These are phyloP conservation scores for Alca torda DNA, from an alignment of 2,797 vertebrate species.

Conservation along the genomic window DNA sequence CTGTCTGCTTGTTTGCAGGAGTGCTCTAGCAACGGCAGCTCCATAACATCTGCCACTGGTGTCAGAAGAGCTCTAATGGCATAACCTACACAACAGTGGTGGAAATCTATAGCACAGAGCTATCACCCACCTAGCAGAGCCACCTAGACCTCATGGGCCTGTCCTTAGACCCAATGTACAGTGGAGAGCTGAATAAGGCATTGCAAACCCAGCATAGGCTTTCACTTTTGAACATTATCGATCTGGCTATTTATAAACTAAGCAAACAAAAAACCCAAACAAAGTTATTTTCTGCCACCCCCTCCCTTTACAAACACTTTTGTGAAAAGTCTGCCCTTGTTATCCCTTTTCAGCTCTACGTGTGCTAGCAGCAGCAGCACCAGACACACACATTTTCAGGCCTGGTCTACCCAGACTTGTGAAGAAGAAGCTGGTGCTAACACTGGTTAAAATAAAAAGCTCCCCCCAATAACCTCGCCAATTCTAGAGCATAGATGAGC, in stretches of 20 bases:
- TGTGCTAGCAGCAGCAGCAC: background rate
- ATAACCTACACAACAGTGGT: background rate
- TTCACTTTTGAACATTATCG: background rate
- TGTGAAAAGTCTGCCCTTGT: background rate
- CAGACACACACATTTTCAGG: background rate
- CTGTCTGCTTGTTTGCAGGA: background rate
- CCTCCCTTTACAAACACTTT: background rate
- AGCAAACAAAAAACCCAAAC: background rate
- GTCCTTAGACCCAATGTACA: background rate
- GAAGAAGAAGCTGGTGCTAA: background rate
- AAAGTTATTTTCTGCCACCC: fast-evolving
- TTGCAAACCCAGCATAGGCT: background rate
- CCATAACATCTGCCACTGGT: background rate
- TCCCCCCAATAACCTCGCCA: background rate
- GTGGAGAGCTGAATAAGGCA: background rate
- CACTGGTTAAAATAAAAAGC: background rate
- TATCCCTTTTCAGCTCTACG: background rate
- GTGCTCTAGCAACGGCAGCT: background rate
- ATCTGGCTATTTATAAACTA: background rate
- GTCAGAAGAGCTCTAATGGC: background rate
- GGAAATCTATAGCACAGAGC: background rate
- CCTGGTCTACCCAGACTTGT: background rate
- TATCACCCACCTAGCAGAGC: background rate
- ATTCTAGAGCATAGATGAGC: background rate
- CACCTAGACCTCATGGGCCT: background rate